Conservation (phyloP, 2,113 vertebrate species). For the Melanotaenia duboulayi region DNA sequence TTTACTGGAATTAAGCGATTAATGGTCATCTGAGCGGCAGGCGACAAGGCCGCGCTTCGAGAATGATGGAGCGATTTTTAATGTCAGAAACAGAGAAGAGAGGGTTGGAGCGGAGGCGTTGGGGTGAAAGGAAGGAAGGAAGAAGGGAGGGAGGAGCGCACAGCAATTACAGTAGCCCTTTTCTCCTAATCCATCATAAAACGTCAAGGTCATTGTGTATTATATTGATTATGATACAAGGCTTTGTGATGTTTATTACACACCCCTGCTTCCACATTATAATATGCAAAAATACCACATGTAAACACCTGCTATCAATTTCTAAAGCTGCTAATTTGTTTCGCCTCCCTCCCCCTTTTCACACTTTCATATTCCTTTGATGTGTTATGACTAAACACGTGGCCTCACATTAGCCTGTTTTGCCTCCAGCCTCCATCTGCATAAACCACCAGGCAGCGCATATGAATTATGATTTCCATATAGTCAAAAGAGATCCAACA, state of each 20-base stretch:
- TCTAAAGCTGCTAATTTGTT: conserved; percentile 73
- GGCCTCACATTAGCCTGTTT: conserved; percentile 41
- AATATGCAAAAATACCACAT: conserved; percentile 70
- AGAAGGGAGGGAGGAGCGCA: conserved; percentile 33
- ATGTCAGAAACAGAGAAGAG: conserved; percentile 76
- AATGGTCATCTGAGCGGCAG: conserved; percentile 94
- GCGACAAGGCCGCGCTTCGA: conserved; percentile 89
- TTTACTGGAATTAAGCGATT: conserved; percentile 99
- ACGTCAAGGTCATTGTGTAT: conserved; percentile 76
- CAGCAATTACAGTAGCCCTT: conserved; percentile 81
- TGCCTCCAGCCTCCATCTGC: conserved; percentile 67
- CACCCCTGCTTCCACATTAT: conserved; percentile 41
- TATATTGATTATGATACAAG: conserved; percentile 65
- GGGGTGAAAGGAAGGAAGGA: conserved; percentile 32
- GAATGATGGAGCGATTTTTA: conserved; percentile 92
- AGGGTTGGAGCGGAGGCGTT: conserved; percentile 56
- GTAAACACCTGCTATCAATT: conserved; percentile 80
- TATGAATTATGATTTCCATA: conserved; percentile 68
- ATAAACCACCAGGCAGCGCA: conserved; percentile 58
- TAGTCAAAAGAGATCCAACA: conserved; percentile 57
- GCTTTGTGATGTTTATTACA: conserved; percentile 72
- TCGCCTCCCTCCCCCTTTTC: conserved; percentile 27
- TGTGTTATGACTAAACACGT: conserved; percentile 54
- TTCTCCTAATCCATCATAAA: conserved; percentile 80
- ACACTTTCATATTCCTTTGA: conserved; percentile 68